Evolutionary conservation across 2,113 vertebrate species (phyloP), one percentile per base, ranked within the genome.

Genomic region (Mustelus asterias): DNA sequence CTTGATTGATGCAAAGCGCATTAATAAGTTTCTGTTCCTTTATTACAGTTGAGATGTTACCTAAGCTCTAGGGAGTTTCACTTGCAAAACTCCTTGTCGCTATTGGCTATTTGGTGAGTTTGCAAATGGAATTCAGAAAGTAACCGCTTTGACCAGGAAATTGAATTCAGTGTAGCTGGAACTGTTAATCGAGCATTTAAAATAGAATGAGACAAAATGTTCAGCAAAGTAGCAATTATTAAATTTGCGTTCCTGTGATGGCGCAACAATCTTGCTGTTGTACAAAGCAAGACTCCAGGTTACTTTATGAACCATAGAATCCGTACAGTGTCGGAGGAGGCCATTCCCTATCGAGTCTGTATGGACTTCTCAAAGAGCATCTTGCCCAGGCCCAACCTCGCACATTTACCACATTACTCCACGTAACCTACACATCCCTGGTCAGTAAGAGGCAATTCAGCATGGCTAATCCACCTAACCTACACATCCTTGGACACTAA

Each of bases 51-150:
- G 58, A 65, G 18, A 63, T n/a, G 89, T 92, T 16, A 65, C 60
- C 13, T 65, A 65, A 92, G 5, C 89, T 92, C 33, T n/a, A 37
- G 89, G 65, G 60, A 92, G 16, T 65, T n/a, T 92, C 37, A 65
- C 58, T 92, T n/a, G 89, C n/a, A 65, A 65, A 65, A 33, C 89
- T 92, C n/a, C 29, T 92, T n/a, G 26, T 89, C 14, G 60, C 60
- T 92, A 63, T 65, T 63, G 58, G 89, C 8, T 58, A 92, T n/a
- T 63, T 58, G 29, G 89, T 92, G 89, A 92, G 60, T 18, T 3
- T 92, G 89, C 58, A 92, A 65, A 92, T 92, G 58, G 33, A 92
- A 92, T 65, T 92, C 89, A 92, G 13, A 92, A 92, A n/a, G 89
- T 33, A n/a, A 16, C n/a, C 60, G 33, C 88, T 90, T 58, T 58